Conservation (phyloP, 2,113 vertebrate genomes). For the Festucalex cinctus region DNA sequence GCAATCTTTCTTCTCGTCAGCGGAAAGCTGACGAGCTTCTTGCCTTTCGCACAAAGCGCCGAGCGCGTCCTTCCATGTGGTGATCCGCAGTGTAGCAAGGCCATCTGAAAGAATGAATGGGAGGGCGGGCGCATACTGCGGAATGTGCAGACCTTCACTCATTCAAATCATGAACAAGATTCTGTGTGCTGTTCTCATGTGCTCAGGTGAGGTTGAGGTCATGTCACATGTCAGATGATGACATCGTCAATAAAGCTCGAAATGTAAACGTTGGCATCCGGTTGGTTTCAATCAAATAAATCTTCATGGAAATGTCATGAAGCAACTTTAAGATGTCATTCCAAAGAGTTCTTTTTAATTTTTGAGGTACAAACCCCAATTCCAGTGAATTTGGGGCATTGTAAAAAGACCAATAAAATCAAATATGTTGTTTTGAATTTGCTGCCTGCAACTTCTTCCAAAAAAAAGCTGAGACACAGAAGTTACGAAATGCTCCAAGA, state of each 20-base stretch:
- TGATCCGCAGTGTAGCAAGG: constrained; percentile 32
- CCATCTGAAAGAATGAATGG: constrained; percentile 30
- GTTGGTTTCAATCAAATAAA: not conserved
- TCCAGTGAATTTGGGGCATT: no score
- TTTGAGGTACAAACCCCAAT: no score
- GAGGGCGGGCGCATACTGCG: not conserved
- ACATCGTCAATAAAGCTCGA: not conserved
- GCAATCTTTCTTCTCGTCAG: constrained; percentile 32
- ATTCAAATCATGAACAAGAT: constrained; percentile 1
- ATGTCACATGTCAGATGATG: not conserved
- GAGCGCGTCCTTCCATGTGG: constrained; percentile 31
- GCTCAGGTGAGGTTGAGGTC: not conserved
- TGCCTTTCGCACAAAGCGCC: constrained; percentile 20
- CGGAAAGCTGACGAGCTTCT: constrained; percentile 19
- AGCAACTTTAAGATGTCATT: not conserved
- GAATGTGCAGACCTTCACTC: constrained; percentile 15
- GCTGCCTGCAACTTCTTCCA: no score
- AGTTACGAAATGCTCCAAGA: no score
- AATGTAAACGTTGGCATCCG: not conserved
- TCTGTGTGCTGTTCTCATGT: not conserved
- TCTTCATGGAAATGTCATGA: not conserved
- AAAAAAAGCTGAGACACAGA: no score
- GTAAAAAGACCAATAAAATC: no score
- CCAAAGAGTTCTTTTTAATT: not conserved
- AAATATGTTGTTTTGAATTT: no score